Evolutionary conservation across 2,888 invertebrate species (phyloP).

Genomic region (Watsonalla binaria): DNA sequence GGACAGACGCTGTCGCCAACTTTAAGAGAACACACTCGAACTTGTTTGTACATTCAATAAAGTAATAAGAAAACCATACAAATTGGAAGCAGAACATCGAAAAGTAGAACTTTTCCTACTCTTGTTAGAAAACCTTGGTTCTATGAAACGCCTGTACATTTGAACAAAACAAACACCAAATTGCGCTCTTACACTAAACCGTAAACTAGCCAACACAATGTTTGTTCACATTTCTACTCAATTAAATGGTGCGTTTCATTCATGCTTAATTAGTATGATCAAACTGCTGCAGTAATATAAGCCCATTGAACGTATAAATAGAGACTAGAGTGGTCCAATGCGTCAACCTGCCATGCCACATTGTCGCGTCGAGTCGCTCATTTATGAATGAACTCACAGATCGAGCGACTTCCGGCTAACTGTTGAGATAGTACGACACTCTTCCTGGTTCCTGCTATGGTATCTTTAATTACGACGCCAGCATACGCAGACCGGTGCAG

Average conservation of each 20-base stretch:
- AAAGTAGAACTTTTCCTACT: not conserved
- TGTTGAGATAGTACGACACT: conserved; percentile 78
- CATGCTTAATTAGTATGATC: conserved; percentile 63
- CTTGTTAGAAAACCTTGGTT: conserved; percentile 26
- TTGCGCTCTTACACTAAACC: conserved; percentile 30
- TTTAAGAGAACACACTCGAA: too few relatives aligned
- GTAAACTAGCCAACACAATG: conserved; percentile 52
- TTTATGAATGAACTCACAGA: conserved; percentile 79
- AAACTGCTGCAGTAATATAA: conserved; percentile 39
- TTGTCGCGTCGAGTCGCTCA: conserved; percentile 62
- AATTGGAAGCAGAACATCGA: too few relatives aligned
- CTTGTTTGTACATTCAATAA: too few relatives aligned
- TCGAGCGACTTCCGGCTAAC: conserved; percentile 77
- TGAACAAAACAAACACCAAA: conserved; percentile 31
- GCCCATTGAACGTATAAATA: conserved; percentile 44
- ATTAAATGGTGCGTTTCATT: conserved; percentile 73
- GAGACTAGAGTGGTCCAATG: conserved; percentile 41
- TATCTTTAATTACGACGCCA: conserved; percentile 73
- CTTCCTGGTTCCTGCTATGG: conserved; percentile 78
- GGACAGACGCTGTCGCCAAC: too few relatives aligned
- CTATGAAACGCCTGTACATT: conserved; percentile 20
- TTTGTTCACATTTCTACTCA: conserved; percentile 70
- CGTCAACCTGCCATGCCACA: conserved; percentile 63
- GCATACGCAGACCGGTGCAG: conserved; percentile 55
- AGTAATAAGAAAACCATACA: too few relatives aligned